A percentile compares a stretch with the other conserved stretches of the same genome.
Evolutionary conservation across 2,888 invertebrate species (phyloP).

Genomic region (Choristoneura rosaceana): DNA sequence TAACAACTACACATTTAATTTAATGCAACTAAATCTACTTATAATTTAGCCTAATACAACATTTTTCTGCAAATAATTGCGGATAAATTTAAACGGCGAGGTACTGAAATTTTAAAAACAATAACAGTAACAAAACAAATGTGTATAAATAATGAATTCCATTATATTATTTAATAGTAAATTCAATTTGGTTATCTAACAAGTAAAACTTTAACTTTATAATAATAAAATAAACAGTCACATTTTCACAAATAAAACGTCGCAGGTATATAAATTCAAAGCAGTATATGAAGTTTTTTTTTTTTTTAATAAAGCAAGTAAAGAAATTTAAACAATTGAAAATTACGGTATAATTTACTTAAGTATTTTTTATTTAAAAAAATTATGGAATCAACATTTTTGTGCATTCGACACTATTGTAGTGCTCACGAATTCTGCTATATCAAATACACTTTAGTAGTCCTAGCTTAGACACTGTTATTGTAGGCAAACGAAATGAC

Average conservation of each 20-base stretch:
- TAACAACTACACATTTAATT: constrained; percentile 56
- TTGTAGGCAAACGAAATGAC: constrained; percentile 25
- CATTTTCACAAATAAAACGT: background rate
- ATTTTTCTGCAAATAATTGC: constrained; percentile 9
- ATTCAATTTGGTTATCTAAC: background rate
- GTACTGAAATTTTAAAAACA: background rate
- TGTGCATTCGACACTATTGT: background rate
- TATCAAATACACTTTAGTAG: constrained; percentile 9
- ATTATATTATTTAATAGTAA: background rate
- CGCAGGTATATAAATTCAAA: background rate
- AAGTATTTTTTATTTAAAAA: too few relatives aligned
- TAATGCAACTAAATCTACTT: constrained; percentile 40
- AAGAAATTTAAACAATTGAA: too few relatives aligned
- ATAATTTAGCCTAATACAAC: constrained; percentile 30
- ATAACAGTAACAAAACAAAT: background rate
- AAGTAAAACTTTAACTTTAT: too few relatives aligned
- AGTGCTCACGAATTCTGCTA: background rate
- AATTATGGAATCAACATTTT: background rate
- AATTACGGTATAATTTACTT: too few relatives aligned
- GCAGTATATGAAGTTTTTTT: background rate
- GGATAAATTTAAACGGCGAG: background rate
- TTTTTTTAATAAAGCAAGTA: too few relatives aligned
- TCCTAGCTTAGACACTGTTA: constrained; percentile 13
- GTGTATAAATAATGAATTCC: background rate
- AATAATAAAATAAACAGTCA: too few relatives aligned